Evolutionary conservation across 2,888 invertebrate genomes (phyloP).

Genomic region (Metellina segmentata): DNA sequence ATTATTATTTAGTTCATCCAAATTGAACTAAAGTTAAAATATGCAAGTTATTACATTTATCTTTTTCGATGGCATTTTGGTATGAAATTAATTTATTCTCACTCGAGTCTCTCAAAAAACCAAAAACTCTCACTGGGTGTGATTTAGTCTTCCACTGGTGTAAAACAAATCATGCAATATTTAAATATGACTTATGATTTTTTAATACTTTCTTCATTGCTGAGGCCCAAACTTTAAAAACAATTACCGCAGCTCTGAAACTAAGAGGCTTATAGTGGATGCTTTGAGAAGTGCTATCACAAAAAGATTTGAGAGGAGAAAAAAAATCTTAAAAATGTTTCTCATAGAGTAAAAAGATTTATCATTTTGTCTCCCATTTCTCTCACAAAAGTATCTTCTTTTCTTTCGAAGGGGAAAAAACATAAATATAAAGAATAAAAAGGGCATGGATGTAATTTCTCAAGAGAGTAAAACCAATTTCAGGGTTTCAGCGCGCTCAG

Average conservation of each 20-base stretch:
- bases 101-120: too few relatives aligned
- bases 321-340: slow-evolving; percentile 47
- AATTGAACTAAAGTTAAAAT: too few relatives aligned
- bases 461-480: slow-evolving; percentile 66
- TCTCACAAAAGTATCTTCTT: slow-evolving; percentile 48
- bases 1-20: too few relatives aligned
- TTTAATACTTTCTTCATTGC: not conserved
- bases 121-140: not conserved
- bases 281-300: slow-evolving; percentile 16
- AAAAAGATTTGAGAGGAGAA: slow-evolving; percentile 27
- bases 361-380: slow-evolving; percentile 63
- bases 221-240: not conserved
- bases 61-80: too few relatives aligned
- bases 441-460: slow-evolving; percentile 64
- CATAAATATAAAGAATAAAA: slow-evolving; percentile 31
- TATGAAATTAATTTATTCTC: too few relatives aligned
- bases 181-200: not conserved
- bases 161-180: not conserved
- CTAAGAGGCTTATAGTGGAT: not conserved
- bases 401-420: slow-evolving; percentile 30
- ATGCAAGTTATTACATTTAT: too few relatives aligned
- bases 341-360: slow-evolving; percentile 52
- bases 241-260: slow-evolving; percentile 8
- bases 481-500: slow-evolving; percentile 66
- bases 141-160: not conserved